Evolutionary conservation across 2,888 invertebrate species (phyloP).

Genomic region (Eilema caniola): DNA sequence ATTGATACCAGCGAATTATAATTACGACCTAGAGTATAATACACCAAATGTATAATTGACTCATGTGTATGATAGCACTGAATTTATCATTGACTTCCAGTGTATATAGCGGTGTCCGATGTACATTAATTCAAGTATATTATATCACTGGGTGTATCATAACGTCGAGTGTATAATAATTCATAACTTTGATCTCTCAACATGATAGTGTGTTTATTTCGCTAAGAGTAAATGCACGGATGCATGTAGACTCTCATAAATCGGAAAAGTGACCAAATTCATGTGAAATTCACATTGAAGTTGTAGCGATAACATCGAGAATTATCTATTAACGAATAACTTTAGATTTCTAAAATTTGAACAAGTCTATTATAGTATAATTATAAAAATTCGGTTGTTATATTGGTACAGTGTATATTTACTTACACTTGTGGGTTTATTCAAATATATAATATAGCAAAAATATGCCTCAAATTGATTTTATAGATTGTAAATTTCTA

Average conservation of each 20-base stretch:
- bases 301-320: background rate
- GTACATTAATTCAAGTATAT: background rate
- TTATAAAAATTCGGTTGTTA: background rate
- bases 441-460: conserved; percentile 2
- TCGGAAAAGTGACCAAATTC: background rate
- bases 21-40: background rate
- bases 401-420: background rate
- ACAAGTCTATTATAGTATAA: background rate
- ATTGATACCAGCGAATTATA: background rate
- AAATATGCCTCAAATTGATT: background rate
- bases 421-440: too few species aligned
- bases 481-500: background rate
- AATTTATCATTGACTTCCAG: background rate
- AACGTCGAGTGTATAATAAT: background rate
- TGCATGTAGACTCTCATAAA: background rate
- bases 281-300: background rate
- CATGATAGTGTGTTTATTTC: background rate
- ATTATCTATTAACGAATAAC: background rate
- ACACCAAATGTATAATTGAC: background rate
- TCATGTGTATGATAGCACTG: background rate
- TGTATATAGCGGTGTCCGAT: background rate
- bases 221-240: background rate
- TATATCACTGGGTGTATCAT: background rate
- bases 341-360: too few species aligned
- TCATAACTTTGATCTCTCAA: background rate